Conservation (phyloP, 2,113 vertebrate species). For the Saguinus imperator region DNA sequence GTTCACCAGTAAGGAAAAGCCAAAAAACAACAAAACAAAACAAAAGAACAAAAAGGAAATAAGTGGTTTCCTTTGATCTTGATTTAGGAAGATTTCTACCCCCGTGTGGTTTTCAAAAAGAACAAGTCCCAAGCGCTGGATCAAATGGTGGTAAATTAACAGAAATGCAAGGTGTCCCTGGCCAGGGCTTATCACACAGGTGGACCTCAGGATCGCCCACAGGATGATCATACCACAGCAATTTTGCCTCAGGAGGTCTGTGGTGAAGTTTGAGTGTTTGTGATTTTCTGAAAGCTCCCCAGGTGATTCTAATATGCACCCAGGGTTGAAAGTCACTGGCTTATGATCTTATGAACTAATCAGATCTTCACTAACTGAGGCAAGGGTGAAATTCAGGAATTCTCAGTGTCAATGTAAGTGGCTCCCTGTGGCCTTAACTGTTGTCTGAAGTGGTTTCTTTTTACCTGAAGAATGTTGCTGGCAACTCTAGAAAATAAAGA, state of each 20-base stretch:
- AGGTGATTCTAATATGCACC: neutral
- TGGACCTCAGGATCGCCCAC: neutral
- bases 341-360: neutral
- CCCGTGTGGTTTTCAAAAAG: neutral
- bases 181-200: neutral
- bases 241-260: neutral
- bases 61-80: neutral
- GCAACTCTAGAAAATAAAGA: neutral
- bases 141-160: neutral
- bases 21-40: slow-evolving; percentile 7
- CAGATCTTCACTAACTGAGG: neutral
- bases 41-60: slow-evolving; percentile 12
- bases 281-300: neutral
- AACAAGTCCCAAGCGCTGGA: neutral
- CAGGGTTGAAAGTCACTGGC: neutral
- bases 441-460: neutral
- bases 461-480: neutral
- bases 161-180: neutral
- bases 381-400: neutral
- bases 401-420: neutral
- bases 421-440: neutral
- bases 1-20: neutral
- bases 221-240: neutral
- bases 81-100: neutral
- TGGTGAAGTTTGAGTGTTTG: neutral